Conservation (phyloP, 2,797 vertebrate genomes). For the Diglossa cyanea region DNA sequence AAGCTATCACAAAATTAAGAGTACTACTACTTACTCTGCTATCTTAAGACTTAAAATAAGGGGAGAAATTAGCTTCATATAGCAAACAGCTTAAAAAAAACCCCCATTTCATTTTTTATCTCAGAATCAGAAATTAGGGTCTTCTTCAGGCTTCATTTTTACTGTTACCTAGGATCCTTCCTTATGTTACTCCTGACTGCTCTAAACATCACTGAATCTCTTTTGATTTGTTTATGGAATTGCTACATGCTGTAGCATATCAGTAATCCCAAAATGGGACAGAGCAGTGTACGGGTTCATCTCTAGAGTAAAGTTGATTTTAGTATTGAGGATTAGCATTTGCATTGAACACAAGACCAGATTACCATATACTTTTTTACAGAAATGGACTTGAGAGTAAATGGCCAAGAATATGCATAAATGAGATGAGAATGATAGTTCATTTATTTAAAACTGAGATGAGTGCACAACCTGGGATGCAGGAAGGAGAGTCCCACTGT, state of each 20-base stretch:
- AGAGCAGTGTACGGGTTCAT: accelerated
- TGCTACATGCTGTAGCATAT: background rate
- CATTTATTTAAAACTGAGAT: background rate
- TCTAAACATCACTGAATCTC: background rate
- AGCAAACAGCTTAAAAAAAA: background rate
- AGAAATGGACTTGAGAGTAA: background rate
- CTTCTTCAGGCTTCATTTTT: background rate
- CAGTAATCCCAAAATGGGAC: background rate
- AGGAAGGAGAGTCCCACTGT: background rate
- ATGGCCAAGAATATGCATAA: background rate
- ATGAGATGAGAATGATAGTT: background rate
- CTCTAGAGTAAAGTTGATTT: background rate
- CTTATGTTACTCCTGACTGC: background rate
- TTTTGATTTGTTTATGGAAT: background rate
- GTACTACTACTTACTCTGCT: background rate
- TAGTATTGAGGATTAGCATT: background rate
- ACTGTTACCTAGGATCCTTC: background rate
- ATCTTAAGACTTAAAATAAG: background rate
- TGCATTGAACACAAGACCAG: background rate
- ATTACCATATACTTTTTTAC: background rate
- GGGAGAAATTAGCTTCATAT: background rate
- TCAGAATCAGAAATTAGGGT: background rate
- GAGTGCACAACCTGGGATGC: accelerated
- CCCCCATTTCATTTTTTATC: background rate
- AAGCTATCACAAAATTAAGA: background rate